Evolutionary conservation across 2,888 invertebrate genomes (phyloP).

Genomic region (Clepsis dumicolana): DNA sequence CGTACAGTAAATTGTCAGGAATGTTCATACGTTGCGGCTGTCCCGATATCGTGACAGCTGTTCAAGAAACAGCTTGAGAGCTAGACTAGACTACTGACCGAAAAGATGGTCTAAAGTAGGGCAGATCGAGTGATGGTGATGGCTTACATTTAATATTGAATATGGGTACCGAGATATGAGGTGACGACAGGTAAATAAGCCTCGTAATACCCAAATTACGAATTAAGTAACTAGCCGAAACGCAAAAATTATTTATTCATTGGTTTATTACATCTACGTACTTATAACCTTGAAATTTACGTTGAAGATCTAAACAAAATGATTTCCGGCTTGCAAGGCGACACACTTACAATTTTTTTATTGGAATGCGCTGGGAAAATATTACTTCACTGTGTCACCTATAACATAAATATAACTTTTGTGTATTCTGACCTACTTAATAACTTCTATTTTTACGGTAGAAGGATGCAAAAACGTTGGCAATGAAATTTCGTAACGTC

Average conservation of each 20-base stretch:
- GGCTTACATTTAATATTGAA: neutral
- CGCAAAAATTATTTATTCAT: too few species aligned
- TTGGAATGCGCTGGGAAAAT: too few species aligned
- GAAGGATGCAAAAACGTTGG: conserved; percentile 11
- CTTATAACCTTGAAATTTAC: too few species aligned
- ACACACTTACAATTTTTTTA: too few species aligned
- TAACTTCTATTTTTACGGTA: neutral
- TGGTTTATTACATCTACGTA: too few species aligned
- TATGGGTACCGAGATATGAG: neutral
- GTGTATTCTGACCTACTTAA: neutral
- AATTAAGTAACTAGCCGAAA: too few species aligned
- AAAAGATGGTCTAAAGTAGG: conserved; percentile 7
- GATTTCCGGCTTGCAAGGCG: too few species aligned
- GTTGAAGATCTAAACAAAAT: too few species aligned
- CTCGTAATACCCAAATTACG: neutral
- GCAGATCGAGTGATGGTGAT: neutral
- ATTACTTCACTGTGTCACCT: too few species aligned
- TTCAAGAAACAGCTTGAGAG: conserved; percentile 23
- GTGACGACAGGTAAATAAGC: too few species aligned
- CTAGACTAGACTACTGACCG: conserved; percentile 17
- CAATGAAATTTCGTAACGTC: conserved; percentile 5
- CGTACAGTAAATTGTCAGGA: conserved; percentile 56
- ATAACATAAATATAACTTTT: neutral
- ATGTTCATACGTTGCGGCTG: conserved; percentile 38
- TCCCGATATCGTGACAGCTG: conserved; percentile 38